Base-by-base conservation (phyloP, 2,797 vertebrate genomes). In the Chanos chanos region DNA sequence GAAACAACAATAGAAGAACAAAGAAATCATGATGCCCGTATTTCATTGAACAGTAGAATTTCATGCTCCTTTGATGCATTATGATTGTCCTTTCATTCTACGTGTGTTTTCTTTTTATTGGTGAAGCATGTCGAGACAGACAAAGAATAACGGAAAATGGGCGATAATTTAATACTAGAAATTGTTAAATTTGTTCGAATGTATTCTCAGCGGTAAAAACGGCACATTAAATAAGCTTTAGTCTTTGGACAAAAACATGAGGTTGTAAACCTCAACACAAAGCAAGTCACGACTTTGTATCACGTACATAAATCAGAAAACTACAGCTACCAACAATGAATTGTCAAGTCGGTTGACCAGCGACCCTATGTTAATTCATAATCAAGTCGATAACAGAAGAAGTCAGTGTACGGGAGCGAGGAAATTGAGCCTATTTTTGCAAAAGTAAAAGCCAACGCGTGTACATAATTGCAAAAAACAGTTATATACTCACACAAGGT, bases 401-500 rank as follows among this genome's bases (percentile, higher is more conserved):
- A n/a, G n/a, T n/a, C n/a, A n/a, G n/a, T n/a, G n/a, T n/a, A n/a
- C n/a, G n/a, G n/a, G n/a, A n/a, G n/a, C 27, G 39, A 34, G 30
- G 27, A 27, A 7, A 45, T 12, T 10, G 25, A 16, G 58, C 34
- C 7, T 5, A 2, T 3, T 10, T 7, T 31, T 7, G 51, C 19
- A 24, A 25, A 28, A 24, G 25, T 5, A 2, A 25, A 15, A 7
- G 22, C 7, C 54, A 6, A 27, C 54, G 3, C 2, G 4, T 4
- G 16, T 13, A 4, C 13, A 39, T 36, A 41, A 1, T 16, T 13
- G 24, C 12, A 40, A 39, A 13, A 34, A 27, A 19, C 30, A 61
- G 56, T 50, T 48, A 71, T 28, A n/a, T 78, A 85, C 88, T 91
- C 80, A 88, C 88, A 47, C 73, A 75, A 76, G 78, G 77, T 70